A percentile compares a stretch with the other conserved stretches of the same genome.
Conservation (phyloP, 2,113 vertebrate genomes). For the Myrmecophaga tridactyla region DNA sequence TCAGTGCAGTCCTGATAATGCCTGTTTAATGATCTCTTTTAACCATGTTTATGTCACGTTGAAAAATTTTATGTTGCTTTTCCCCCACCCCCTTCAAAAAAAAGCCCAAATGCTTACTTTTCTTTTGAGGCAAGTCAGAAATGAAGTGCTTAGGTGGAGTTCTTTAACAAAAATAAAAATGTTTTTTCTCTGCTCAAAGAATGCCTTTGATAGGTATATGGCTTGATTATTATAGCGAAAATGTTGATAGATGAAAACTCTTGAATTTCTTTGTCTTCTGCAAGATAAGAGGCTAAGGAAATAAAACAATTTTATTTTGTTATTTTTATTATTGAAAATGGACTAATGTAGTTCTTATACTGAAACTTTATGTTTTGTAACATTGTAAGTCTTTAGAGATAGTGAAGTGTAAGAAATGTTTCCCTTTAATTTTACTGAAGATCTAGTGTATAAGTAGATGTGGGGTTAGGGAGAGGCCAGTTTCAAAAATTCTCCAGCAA, state of each 20-base stretch:
- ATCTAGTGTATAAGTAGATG: neutral
- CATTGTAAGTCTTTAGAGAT: constrained; percentile 47
- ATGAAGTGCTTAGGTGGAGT: neutral
- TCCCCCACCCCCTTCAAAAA: neutral
- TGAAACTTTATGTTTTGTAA: constrained; percentile 60
- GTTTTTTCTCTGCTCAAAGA: constrained; percentile 27
- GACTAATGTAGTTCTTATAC: constrained; percentile 40
- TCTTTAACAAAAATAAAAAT: constrained; percentile 40
- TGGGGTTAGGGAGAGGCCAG: neutral
- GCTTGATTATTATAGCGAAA: constrained; percentile 35
- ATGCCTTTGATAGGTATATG: constrained; percentile 58
- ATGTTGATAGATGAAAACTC: constrained; percentile 35
- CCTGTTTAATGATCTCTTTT: constrained; percentile 56
- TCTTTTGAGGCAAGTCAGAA: constrained; percentile 64
- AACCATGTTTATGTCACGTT: constrained; percentile 50
- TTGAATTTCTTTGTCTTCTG: constrained; percentile 66
- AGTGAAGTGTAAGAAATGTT: constrained; percentile 37
- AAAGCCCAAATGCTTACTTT: constrained; percentile 30
- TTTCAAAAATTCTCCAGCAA: constrained; percentile 74
- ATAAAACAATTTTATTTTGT: constrained; percentile 69
- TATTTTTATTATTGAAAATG: constrained; percentile 61
- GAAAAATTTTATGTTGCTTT: constrained; percentile 49
- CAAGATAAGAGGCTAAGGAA: constrained; percentile 58
- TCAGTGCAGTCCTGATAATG: constrained; percentile 48
- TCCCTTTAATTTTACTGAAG: constrained; percentile 53